Conservation (phyloP, 2,797 vertebrate species). For the Ptychadena robeensis region DNA sequence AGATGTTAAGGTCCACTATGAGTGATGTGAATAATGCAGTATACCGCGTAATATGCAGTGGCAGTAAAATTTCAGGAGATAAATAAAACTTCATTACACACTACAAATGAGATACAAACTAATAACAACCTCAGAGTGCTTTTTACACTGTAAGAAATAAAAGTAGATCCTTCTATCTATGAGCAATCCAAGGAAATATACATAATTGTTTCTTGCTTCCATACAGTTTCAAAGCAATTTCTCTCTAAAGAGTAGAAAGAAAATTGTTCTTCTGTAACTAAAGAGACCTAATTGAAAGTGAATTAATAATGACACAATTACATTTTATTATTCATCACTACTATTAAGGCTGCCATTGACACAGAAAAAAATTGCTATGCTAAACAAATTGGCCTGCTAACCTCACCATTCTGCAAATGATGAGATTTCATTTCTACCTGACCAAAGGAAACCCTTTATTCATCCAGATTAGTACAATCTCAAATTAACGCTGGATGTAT, state of each 20-base stretch:
- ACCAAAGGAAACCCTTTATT: conserved; percentile 76
- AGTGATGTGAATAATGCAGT: too few species aligned
- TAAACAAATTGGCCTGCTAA: conserved; percentile 78
- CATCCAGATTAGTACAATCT: conserved; percentile 76
- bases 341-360: conserved; percentile 77
- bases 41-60: too few species aligned
- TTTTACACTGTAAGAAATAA: background rate
- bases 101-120: background rate
- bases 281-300: conserved; percentile 72
- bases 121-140: too few species aligned
- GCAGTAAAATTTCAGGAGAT: background rate
- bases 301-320: conserved; percentile 74
- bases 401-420: conserved; percentile 72
- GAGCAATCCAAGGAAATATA: conserved; percentile 17
- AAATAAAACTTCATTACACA: background rate
- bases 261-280: conserved; percentile 63
- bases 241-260: conserved; percentile 51
- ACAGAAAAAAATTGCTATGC: conserved; percentile 76
- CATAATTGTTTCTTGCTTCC: conserved; percentile 21
- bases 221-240: conserved; percentile 63
- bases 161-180: background rate
- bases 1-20: background rate
- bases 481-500: conserved; percentile 78
- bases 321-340: conserved; percentile 76
- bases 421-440: conserved; percentile 80